phyloP scores from a whole-genome alignment of 2,797 vertebrate genomes.

The Melanogrammus aeglefinus region DNA sequence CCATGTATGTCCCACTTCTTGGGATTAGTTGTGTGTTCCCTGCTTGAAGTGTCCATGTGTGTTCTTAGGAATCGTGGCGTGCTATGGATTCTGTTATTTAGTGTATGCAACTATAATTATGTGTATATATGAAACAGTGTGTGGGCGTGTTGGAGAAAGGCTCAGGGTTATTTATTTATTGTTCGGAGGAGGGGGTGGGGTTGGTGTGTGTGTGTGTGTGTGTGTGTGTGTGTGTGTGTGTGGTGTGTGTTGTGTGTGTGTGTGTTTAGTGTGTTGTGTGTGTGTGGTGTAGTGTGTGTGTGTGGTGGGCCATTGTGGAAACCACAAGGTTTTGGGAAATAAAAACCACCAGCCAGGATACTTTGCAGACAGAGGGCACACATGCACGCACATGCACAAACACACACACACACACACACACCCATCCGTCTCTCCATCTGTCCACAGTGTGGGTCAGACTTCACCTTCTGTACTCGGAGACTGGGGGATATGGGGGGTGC shows the following conservation, averaged over 20 bases:
- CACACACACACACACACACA: slow-evolving; percentile 33
- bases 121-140: neutral
- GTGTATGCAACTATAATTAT: neutral
- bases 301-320: slow-evolving; percentile 35
- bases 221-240: neutral
- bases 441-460: slow-evolving; percentile 58
- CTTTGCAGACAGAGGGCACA: slow-evolving; percentile 30
- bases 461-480: slow-evolving; percentile 52
- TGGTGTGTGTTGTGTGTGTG: slow-evolving; percentile 20
- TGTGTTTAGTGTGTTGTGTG: slow-evolving; percentile 14
- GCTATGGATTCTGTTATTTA: neutral
- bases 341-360: slow-evolving; percentile 35
- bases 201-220: neutral
- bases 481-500: neutral
- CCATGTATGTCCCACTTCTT: neutral
- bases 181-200: no score
- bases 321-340: slow-evolving; percentile 53
- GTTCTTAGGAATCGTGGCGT: neutral
- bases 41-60: no score
- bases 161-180: neutral
- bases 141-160: neutral
- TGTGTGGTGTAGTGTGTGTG: slow-evolving; percentile 18
- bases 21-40: neutral
- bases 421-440: slow-evolving; percentile 54
- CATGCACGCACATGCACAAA: slow-evolving; percentile 14